Conservation (phyloP, 2,113 vertebrate genomes). For the Gymnobelideus leadbeateri region DNA sequence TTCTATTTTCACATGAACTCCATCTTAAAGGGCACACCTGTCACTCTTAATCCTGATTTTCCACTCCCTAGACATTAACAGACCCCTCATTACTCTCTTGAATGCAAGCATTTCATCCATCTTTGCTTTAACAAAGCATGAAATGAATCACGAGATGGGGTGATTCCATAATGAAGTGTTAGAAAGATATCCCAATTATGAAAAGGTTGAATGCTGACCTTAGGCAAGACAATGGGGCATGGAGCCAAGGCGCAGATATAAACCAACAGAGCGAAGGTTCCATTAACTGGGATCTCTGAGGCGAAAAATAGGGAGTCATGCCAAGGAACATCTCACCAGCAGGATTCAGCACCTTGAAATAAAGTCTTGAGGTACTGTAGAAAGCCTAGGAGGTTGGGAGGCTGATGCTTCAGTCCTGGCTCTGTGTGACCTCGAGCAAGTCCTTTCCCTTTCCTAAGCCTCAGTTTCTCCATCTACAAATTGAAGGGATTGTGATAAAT, state of each 20-base stretch:
- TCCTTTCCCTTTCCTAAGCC: neutral
- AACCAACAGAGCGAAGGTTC: neutral
- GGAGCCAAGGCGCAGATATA: neutral
- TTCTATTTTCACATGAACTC: neutral
- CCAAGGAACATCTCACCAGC: neutral
- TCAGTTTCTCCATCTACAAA: neutral
- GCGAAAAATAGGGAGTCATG: neutral
- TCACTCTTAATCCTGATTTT: constrained; percentile 62
- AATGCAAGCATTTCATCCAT: constrained; percentile 62
- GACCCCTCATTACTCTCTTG: constrained; percentile 77
- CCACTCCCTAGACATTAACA: constrained; percentile 70
- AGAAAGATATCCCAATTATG: neutral
- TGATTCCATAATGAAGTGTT: constrained; percentile 40
- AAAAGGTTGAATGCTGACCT: neutral
- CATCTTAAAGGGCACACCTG: constrained; percentile 39
- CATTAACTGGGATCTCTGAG: neutral
- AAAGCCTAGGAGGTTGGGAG: neutral
- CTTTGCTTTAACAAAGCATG: constrained; percentile 80
- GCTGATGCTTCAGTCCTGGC: neutral
- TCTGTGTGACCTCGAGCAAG: neutral
- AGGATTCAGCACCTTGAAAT: neutral
- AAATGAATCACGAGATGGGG: constrained; percentile 74
- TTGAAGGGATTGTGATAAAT: neutral
- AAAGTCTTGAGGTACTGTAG: neutral
- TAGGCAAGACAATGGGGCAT: neutral